phyloP scores from a whole-genome alignment of 2,113 vertebrate genomes.

The Podarcis raffonei region DNA sequence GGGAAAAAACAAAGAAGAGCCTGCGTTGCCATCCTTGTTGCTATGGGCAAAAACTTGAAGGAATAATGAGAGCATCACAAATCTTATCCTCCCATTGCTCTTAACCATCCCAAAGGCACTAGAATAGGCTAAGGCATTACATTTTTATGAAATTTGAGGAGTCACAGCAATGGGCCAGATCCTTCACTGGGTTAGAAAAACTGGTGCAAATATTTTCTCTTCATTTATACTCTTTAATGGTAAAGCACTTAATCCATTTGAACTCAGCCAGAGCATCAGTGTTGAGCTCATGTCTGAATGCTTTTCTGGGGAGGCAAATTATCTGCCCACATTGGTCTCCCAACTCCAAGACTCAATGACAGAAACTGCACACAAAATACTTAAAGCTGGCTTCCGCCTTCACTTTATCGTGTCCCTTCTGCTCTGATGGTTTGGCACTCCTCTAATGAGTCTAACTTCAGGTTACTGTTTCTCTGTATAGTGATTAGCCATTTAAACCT shows the following conservation, averaged over 20 bases:
- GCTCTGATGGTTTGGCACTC: background rate
- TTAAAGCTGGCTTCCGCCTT: background rate
- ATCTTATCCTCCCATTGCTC: background rate
- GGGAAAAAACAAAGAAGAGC: too few relatives aligned
- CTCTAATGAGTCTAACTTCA: background rate
- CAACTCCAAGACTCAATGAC: background rate
- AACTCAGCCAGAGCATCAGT: background rate
- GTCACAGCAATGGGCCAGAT: background rate
- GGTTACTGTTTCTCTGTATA: background rate
- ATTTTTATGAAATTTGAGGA: background rate
- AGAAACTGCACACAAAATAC: background rate
- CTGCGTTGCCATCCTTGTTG: background rate
- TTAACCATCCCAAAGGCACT: background rate
- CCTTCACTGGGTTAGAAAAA: background rate
- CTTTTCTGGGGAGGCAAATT: background rate
- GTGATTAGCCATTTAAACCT: background rate
- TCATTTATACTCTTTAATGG: background rate
- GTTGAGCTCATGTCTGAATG: background rate
- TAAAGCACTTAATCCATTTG: slow-evolving; percentile 4
- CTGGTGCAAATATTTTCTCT: background rate
- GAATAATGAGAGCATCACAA: background rate
- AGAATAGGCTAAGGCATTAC: background rate
- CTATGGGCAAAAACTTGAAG: background rate
- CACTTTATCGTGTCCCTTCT: background rate
- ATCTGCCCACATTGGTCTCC: background rate